Evolutionary conservation across 1,140 invertebrate species (phyloP), one percentile per base, ranked within the genome.

Genomic region (Patella vulgata): DNA sequence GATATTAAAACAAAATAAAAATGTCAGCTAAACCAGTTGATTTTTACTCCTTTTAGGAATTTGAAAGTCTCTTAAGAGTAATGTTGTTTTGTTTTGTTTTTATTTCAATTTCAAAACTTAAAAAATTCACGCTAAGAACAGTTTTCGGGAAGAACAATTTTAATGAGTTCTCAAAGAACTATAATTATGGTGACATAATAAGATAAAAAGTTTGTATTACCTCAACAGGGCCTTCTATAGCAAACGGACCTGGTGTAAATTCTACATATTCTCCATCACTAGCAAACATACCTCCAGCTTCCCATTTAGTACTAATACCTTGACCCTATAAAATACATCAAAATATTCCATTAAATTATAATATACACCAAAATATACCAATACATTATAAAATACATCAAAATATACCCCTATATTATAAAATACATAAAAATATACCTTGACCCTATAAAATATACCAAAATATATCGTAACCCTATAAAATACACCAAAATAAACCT

Each of bases 221-320:
- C 80, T 94, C 93, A 0, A 92, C 91, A 11, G 90, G 90, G 0
- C 92, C 92, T 51, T 93, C 91, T 36, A 94, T 76, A 8, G 14
- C 33, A 19, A 88, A 67, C 2, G 93, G 82, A 3, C 87, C 83
- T 46, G 88, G 87, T 25, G 85, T 81, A 84, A 92, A 95, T 53
- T 90, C 88, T 1, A 94, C 87, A 78, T 87, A 89, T 78, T 96
- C 93, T 3, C 91, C 92, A 68, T 94, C 93, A 55, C 71, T 88
- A 1, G 93, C 91, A 70, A 87, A 88, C 92, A 95, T 94, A 2
- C 89, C 91, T 44, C 87, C 82, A 1, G 90, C 90, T 72, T 89
- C 82, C 73, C 73, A 85, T 57, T 81, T 82, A 74, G 79, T 73
- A 31, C 70, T 67, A 33, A 79, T 70, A 19, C 73, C 77, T 14